Conservation (phyloP, 2,888 invertebrate species). For the Mycalesis mineus region DNA sequence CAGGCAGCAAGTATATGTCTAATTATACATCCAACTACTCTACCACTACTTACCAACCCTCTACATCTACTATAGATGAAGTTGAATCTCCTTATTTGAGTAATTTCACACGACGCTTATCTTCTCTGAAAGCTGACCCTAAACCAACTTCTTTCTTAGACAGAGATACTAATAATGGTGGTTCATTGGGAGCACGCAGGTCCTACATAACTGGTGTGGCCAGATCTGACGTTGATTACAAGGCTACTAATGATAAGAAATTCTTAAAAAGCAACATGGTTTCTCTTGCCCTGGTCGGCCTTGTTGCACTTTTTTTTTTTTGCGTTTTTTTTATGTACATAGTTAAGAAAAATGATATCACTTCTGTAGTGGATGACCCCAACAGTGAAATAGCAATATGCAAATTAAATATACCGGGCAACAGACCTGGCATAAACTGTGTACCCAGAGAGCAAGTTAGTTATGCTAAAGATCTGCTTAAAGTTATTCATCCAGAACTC, state of each 20-base stretch:
- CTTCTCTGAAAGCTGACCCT: slow-evolving; percentile 64
- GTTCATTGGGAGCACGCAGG: slow-evolving; percentile 54
- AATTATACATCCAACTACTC: slow-evolving; percentile 53
- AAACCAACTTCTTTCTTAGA: slow-evolving; percentile 51
- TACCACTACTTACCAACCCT: slow-evolving; percentile 55
- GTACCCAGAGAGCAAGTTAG: slow-evolving; percentile 80
- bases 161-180: slow-evolving; percentile 64
- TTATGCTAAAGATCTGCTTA: slow-evolving; percentile 81
- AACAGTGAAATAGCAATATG: slow-evolving; percentile 80
- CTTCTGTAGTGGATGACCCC: slow-evolving; percentile 72
- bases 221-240: slow-evolving; percentile 65
- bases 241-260: slow-evolving; percentile 64
- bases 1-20: slow-evolving; percentile 49
- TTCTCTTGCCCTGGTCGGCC: slow-evolving; percentile 80
- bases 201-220: slow-evolving; percentile 59
- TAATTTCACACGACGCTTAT: slow-evolving; percentile 82
- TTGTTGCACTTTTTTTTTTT: slow-evolving; percentile 81
- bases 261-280: slow-evolving; percentile 80
- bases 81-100: slow-evolving; percentile 84
- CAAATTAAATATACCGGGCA: slow-evolving; percentile 67
- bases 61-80: slow-evolving; percentile 65
- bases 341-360: slow-evolving; percentile 80
- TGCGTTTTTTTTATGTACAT: slow-evolving; percentile 82
- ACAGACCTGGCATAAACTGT: slow-evolving; percentile 81
- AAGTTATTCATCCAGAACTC: slow-evolving; percentile 81